Base-by-base conservation (phyloP, 1,140 invertebrate species). In the Pachypeltis micranthus region DNA sequence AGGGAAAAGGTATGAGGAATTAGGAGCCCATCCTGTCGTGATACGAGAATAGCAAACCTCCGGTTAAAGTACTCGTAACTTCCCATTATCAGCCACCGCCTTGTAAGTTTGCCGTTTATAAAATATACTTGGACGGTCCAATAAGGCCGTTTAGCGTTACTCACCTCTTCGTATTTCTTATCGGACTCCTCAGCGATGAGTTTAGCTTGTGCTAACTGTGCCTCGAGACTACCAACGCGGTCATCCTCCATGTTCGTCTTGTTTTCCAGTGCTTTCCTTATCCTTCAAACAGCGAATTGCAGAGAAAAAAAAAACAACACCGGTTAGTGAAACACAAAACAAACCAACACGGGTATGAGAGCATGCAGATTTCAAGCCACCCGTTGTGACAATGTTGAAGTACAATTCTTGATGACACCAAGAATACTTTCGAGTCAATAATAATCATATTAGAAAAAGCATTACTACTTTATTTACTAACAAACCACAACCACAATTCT, bases 121-220 rank as follows among this genome's bases (percentile, higher is more conserved):
- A n/a, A n/a, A n/a, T n/a, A n/a, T n/a, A n/a, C n/a, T n/a, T n/a
- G n/a, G n/a, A n/a, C n/a, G n/a, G n/a, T n/a, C n/a, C n/a, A n/a
- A 44, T 44, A 44, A 44, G 34, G 44, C 16, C 47, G 3, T 16
- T 14, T 16, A 44, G 3, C 24, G 2, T 28, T 58, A 54, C 69
- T 70, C 67, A 96, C 94, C 93, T 97, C 94, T 85, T 98, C 94
- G 77, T 97, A 98, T 91, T 98, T 98, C 81, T 96, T 96, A 81
- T 97, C 95, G 69, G 93, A 92, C 80, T 98, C 95, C 79, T 97
- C 93, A 68, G 95, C 94, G 77, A 96, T 96, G 76, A 92, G 85
- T 81, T 96, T 96, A 73, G 95, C 94, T 77, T 97, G 93, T 67
- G 92, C 84, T 74, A 98, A 84, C 77, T 96, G 92, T 67, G 90